Evolutionary conservation across 2,888 invertebrate species (phyloP).

Genomic region (Carabus problematicus): DNA sequence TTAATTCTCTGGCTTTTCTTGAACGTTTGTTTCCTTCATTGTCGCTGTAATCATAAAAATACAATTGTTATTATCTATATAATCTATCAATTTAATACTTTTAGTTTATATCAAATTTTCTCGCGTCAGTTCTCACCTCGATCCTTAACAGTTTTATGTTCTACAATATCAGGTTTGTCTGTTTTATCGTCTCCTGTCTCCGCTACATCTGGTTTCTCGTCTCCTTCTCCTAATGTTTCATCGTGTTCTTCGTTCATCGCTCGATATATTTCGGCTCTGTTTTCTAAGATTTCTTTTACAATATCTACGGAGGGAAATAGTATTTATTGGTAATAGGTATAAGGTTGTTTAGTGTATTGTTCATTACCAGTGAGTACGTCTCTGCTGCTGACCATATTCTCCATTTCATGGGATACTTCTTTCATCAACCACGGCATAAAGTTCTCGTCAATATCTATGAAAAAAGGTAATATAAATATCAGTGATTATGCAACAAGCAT

Average conservation of each 20-base stretch:
- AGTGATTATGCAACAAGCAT: conserved; percentile 17
- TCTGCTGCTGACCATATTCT: conserved; percentile 80
- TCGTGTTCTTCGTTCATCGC: conserved; percentile 56
- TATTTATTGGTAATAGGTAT: conserved; percentile 15
- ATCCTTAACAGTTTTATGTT: conserved; percentile 31
- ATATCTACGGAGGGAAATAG: conserved; percentile 64
- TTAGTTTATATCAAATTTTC: too few relatives aligned
- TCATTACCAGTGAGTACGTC: conserved; percentile 76
- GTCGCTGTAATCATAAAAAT: too few relatives aligned
- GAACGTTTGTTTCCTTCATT: too few relatives aligned
- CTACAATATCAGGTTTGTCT: conserved; percentile 47
- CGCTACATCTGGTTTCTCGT: conserved; percentile 52
- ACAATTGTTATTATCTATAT: too few relatives aligned
- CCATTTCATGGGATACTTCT: conserved; percentile 81
- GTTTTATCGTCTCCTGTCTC: not conserved
- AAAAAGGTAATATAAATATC: conserved; percentile 49
- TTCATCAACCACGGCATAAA: conserved; percentile 89
- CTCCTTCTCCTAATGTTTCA: conserved; percentile 50
- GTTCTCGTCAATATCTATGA: conserved; percentile 75
- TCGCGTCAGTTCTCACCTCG: conserved; percentile 17
- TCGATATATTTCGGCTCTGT: conserved; percentile 70
- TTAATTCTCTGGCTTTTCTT: too few relatives aligned
- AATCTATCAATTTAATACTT: too few relatives aligned
- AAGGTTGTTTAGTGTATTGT: conserved; percentile 9
- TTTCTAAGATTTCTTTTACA: conserved; percentile 78